Evolutionary conservation across 2,888 invertebrate species (phyloP), one percentile per base, ranked within the genome.

Genomic region (Tanaodytes sp.): DNA sequence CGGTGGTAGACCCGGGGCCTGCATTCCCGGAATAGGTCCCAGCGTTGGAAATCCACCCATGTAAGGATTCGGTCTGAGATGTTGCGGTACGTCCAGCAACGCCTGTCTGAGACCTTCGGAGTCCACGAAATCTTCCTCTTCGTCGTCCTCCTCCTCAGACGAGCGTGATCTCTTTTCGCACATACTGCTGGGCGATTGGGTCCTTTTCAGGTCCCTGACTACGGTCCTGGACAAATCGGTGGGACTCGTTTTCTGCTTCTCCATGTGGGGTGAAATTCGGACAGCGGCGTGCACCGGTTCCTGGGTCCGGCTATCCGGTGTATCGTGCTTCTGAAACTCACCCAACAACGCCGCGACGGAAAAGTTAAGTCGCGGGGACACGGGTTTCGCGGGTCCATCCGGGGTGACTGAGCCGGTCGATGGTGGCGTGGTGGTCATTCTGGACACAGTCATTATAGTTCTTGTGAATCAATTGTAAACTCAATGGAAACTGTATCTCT

Each of bases 51-150:
- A 84, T 1, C 82, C 83, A 4, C 77, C 80, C 14, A 84, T 77
- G 49, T 84, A 84, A 0, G 84, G 84, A 1, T 83, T 84, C 0
- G 84, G 84, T 52, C 84, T 79, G 1, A 84, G 83, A n/a, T n/a
- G n/a, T 1, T 79, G 76, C 0, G 83, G 79, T 36, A 80, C 77
- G 3, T 58, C 55, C 3, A 63, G 65, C 49, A 65, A 51, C 16
- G 74, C 71, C 16, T 81, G 80, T 3, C 77, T 75, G 15, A 93
- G 86, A 78, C 93, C 93, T 82, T 93, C 93, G 11, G 93, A 93
- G 81, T 94, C 93, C 11, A 93, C 93, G 79, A 91, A 88, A 45
- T 91, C 91, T 74, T 90, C 90, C 72, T 85, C 84, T 72, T 88
- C 84, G 67, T 90, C 90, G 61, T 92, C 91, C 4, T 93, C 91